Percentiles rank a stretch among this genome's conserved stretches.
Evolutionary conservation across 1,140 invertebrate species (phyloP).

Genomic region (Diachasma alloeum): DNA sequence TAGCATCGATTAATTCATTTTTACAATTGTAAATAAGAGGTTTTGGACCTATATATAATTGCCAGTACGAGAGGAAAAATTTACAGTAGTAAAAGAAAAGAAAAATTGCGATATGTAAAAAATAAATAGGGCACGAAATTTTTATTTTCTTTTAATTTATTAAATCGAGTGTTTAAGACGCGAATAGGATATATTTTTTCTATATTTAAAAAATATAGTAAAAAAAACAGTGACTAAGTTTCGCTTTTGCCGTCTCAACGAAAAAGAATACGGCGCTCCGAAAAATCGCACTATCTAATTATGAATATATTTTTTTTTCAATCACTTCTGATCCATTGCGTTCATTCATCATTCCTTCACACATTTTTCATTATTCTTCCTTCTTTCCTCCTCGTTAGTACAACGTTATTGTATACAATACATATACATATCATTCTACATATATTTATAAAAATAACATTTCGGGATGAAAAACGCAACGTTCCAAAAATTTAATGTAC

Average conservation of each 20-base stretch:
- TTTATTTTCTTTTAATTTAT: slow-evolving; percentile 39
- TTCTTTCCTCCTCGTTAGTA: slow-evolving; percentile 31
- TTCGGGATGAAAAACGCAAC: slow-evolving; percentile 44
- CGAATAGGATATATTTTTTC: slow-evolving; percentile 48
- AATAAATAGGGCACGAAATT: slow-evolving; percentile 62
- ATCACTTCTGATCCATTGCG: slow-evolving; percentile 16
- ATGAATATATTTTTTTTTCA: slow-evolving; percentile 30
- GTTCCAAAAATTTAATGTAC: slow-evolving; percentile 15
- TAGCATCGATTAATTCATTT: not conserved
- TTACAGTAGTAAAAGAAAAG: slow-evolving; percentile 12
- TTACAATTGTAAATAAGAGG: slow-evolving; percentile 1
- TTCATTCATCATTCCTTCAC: slow-evolving; percentile 25
- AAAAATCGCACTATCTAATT: slow-evolving; percentile 52
- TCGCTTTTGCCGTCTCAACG: slow-evolving; percentile 42
- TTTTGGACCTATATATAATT: slow-evolving; percentile 1
- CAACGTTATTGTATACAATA: slow-evolving; percentile 53
- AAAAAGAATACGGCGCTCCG: slow-evolving; percentile 40
- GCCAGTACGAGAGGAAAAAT: not conserved
- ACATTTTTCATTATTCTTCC: not conserved
- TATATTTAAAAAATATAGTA: slow-evolving; percentile 58
- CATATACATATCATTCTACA: slow-evolving; percentile 48
- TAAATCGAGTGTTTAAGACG: slow-evolving; percentile 53
- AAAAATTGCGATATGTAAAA: slow-evolving; percentile 40
- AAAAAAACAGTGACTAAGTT: slow-evolving; percentile 65
- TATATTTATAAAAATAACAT: slow-evolving; percentile 62